Evolutionary conservation across 1,140 invertebrate genomes (phyloP), one percentile per base, ranked within the genome.

Genomic region (Cherax destructor): DNA sequence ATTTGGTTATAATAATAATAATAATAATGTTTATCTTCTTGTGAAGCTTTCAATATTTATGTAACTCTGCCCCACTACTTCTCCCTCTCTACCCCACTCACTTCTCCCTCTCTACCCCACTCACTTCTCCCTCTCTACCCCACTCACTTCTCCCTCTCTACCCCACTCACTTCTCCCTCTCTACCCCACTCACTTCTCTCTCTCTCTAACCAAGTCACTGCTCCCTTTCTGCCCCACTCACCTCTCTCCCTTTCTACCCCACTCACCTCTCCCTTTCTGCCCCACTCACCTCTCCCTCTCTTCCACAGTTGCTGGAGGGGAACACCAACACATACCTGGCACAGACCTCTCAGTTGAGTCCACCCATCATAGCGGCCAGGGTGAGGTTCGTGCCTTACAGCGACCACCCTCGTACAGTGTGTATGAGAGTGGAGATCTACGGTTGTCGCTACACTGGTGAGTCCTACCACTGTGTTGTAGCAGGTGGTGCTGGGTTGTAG

Each of bases 311-410:
- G 47, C 61, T 83, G 61, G 81, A 69, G 61, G 81, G 81, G 56
- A 83, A 83, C 81, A 83, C 56, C 59, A 83, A 83, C 81, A 83
- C 81, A 0, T 83, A 83, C 81, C 61, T 83, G 81, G 81, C 81
- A 24, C 61, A 83, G 81, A 83, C 81, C 59, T 83, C 81, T 0
- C 81, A 83, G 81, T 65, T 83, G 13, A 83, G 81, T 24, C 81
- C 81, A 49, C 81, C 81, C 59, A 52, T 83, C 9, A 65, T 83
- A 65, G 81, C 81, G 11, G 81, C 81, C 81, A 83, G 81, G 81
- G 81, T 83, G 24, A 83, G 81, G 81, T 83, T 83, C 30, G 81
- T 83, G 18, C 81, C 81, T 30, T 83, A 83, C 30, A 83, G 81
- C 59, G 81, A 83, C 81, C 81, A 83, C 30, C 81, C 81, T 16